Conservation (phyloP, 2,797 vertebrate species). For the Lerista edwardsae region DNA sequence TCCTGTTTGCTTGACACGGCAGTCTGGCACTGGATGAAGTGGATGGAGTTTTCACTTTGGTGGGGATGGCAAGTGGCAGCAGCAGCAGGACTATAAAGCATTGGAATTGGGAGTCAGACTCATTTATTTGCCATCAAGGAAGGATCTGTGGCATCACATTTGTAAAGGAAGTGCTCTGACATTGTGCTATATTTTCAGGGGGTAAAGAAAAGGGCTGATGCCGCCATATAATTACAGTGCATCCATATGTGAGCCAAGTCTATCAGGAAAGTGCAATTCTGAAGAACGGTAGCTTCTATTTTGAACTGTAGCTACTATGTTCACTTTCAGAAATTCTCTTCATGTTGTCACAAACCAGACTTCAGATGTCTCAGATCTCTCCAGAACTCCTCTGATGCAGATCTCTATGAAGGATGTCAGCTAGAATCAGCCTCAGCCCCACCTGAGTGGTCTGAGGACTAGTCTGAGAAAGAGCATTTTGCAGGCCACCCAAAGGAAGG, state of each 20-base stretch:
- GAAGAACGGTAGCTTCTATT: constrained; percentile 24
- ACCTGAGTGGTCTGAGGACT: not conserved
- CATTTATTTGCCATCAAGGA: constrained; percentile 26
- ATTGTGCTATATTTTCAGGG: not conserved
- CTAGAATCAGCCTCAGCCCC: not conserved
- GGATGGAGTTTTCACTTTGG: not conserved
- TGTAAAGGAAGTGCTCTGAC: not conserved
- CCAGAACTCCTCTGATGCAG: not conserved
- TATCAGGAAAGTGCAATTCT: not conserved
- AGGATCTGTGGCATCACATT: not conserved
- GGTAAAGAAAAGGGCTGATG: not conserved
- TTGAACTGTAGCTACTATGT: constrained; percentile 47
- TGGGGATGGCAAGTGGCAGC: not conserved
- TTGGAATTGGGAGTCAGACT: not conserved
- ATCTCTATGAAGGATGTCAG: not conserved
- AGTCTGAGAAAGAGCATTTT: not conserved
- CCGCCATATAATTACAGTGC: not conserved
- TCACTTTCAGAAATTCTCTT: constrained; percentile 1
- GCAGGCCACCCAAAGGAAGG: not conserved
- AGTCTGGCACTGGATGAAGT: constrained; percentile 7
- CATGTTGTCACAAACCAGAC: not conserved
- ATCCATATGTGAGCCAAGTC: not conserved
- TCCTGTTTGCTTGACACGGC: not conserved
- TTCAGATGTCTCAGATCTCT: not conserved
- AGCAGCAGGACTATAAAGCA: not conserved